Percentiles rank a stretch among this genome's conserved stretches.
These are phyloP conservation scores for Oasisia sp. DNA, from an alignment of 2,888 invertebrate genomes.

Conservation along the genomic window DNA sequence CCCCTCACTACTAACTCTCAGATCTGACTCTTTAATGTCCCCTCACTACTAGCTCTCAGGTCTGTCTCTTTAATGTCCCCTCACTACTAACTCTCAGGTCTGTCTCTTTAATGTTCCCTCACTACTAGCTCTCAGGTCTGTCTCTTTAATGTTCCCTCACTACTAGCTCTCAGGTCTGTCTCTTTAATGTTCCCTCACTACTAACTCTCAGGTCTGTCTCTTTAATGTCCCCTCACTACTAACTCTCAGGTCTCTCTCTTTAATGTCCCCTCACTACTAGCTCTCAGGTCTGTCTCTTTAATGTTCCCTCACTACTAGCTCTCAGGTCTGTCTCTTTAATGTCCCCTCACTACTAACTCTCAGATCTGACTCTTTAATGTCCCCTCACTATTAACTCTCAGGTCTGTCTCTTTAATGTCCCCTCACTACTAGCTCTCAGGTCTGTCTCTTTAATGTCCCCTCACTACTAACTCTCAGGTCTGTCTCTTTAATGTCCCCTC, in stretches of 20 bases:
- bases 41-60: slow-evolving; percentile 89
- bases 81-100: slow-evolving; percentile 86
- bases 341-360: slow-evolving; percentile 93
- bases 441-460: slow-evolving; percentile 83
- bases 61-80: slow-evolving; percentile 83
- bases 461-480: slow-evolving; percentile 86
- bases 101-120: slow-evolving; percentile 89
- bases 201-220: slow-evolving; percentile 81
- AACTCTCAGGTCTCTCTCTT: slow-evolving; percentile 80
- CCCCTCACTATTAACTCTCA: slow-evolving; percentile 90
- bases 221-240: slow-evolving; percentile 92
- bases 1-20: slow-evolving; percentile 90
- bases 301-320: slow-evolving; percentile 92
- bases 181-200: slow-evolving; percentile 92
- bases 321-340: slow-evolving; percentile 80
- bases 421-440: slow-evolving; percentile 89
- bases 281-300: slow-evolving; percentile 80
- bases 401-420: slow-evolving; percentile 82
- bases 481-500: slow-evolving; percentile 89
- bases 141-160: slow-evolving; percentile 89
- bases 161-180: slow-evolving; percentile 81
- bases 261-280: slow-evolving; percentile 92
- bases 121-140: slow-evolving; percentile 81
- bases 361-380: slow-evolving; percentile 81
- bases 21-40: slow-evolving; percentile 82